These are phyloP conservation scores for Palythoa grandiflora DNA, from an alignment of 92 coral and sea anemone species.

Conservation along the genomic window DNA sequence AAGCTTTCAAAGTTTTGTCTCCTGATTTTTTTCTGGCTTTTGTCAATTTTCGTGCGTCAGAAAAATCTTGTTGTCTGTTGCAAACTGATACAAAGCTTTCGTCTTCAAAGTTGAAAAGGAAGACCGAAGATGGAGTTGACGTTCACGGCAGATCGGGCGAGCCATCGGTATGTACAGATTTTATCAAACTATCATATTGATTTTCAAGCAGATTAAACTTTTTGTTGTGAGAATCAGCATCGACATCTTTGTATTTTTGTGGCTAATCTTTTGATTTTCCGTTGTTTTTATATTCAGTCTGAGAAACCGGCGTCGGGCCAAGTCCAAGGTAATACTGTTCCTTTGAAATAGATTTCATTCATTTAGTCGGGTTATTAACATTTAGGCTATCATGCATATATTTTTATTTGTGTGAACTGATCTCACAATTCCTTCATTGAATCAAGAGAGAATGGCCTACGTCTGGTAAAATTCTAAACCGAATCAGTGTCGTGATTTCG, in stretches of 20 bases:
- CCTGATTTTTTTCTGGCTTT: slow-evolving; percentile 30
- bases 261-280: background rate
- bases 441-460: background rate
- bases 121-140: slow-evolving; percentile 64
- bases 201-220: background rate
- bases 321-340: slow-evolving; percentile 45
- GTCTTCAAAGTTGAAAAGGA: slow-evolving; percentile 70
- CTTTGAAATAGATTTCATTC: slow-evolving; percentile 33
- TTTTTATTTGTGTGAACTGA: background rate
- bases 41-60: slow-evolving; percentile 27
- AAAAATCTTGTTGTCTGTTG: slow-evolving; percentile 1
- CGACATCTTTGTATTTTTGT: background rate
- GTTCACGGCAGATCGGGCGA: slow-evolving; percentile 51
- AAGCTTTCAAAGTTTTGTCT: slow-evolving; percentile 11
- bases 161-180: slow-evolving; percentile 67
- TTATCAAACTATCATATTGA: background rate
- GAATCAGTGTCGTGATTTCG: slow-evolving; percentile 43
- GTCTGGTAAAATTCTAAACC: slow-evolving; percentile 18
- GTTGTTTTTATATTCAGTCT: slow-evolving; percentile 32
- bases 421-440: background rate
- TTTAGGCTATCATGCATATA: background rate
- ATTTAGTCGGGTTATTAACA: slow-evolving; percentile 9
- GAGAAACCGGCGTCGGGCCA: slow-evolving; percentile 36
- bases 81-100: slow-evolving; percentile 21
- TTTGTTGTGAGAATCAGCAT: background rate